Conservation (phyloP, 2,113 vertebrate species). For the Nansenia antarctica region DNA sequence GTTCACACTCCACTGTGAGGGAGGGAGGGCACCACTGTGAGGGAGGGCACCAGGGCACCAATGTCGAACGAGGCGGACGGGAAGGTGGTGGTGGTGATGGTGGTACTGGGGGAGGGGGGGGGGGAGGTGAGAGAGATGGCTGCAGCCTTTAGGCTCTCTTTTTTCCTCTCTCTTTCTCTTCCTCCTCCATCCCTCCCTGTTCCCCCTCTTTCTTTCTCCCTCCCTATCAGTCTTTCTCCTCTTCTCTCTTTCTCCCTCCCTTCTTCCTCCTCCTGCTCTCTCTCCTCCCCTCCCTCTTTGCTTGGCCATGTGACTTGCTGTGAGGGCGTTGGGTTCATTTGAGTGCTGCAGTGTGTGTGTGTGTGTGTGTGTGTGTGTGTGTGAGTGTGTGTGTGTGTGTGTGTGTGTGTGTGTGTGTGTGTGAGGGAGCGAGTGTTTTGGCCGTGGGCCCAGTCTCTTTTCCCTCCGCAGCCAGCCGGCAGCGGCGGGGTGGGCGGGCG, state of each 20-base stretch:
- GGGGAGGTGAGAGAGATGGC: too few species aligned
- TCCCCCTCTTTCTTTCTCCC: conserved; percentile 6
- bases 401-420: background rate
- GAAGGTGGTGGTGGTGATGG: too few species aligned
- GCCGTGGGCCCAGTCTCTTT: conserved; percentile 4
- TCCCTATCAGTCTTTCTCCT: conserved; percentile 17
- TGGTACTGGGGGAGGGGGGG: too few species aligned
- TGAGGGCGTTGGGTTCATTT: conserved; percentile 33
- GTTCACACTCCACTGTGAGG: background rate
- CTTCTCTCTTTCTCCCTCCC: conserved; percentile 31
- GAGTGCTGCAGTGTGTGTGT: conserved; percentile 26
- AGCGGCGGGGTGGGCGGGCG: background rate
- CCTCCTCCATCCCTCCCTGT: background rate
- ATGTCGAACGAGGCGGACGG: background rate
- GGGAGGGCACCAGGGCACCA: conserved; percentile 4
- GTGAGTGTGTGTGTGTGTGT: background rate
- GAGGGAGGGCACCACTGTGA: too few species aligned
- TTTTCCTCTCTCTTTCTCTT: background rate
- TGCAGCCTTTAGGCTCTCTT: too few species aligned
- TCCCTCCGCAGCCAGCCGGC: background rate
- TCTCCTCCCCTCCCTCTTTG: background rate
- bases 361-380: background rate
- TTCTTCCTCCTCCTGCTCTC: conserved; percentile 40
- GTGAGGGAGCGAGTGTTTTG: conserved; percentile 8
- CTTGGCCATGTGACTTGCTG: conserved; percentile 23